Evolutionary conservation across 92 coral and sea anemone species (phyloP), one percentile per base, ranked within the genome.

Genomic region (Siderastrea siderea): DNA sequence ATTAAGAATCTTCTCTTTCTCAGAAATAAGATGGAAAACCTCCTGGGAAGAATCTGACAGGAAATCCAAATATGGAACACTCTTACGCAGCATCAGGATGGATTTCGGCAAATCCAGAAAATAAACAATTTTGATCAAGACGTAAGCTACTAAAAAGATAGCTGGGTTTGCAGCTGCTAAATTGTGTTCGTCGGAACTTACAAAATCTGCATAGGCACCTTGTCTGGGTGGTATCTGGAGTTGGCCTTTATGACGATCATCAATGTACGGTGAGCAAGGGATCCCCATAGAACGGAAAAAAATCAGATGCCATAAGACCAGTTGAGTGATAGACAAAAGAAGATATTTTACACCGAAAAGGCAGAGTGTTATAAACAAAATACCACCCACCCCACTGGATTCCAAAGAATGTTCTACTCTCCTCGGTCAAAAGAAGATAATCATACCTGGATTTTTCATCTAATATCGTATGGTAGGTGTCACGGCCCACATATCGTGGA

Each of bases 331-430:
- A 89, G 0, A 92, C 69, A 54, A 60, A 86, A 5, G 94, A 82
- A 15, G 89, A 85, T 63, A 72, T 73, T 51, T 94, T 91, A 93
- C 94, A 88, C 8, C 96, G 89, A 77, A 94, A 94, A 10, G 94
- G 96, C 48, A 94, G 53, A 12, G 88, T 88, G 78, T 84, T 88
- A 38, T 88, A 84, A 4, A 64, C 59, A 63, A 93, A 91, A 43
- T 74, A 82, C 94, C 92, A 93, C 1, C 94, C 91, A 19, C 93
- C 96, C 96, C 96, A 90, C 43, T 82, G 91, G 54, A 90, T 59
- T 0, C 92, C 92, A 75, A 93, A 93, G 62, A 55, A 93, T 0
- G 80, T 73, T 1, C 92, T 81, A 53, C 94, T 80, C 3, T 43
- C 82, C 48, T 82, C 87, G 10, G 54, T 71, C 58, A 89, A n/a